Evolutionary conservation across 2,113 vertebrate genomes (phyloP).

Genomic region (Aplodontia rufa): DNA sequence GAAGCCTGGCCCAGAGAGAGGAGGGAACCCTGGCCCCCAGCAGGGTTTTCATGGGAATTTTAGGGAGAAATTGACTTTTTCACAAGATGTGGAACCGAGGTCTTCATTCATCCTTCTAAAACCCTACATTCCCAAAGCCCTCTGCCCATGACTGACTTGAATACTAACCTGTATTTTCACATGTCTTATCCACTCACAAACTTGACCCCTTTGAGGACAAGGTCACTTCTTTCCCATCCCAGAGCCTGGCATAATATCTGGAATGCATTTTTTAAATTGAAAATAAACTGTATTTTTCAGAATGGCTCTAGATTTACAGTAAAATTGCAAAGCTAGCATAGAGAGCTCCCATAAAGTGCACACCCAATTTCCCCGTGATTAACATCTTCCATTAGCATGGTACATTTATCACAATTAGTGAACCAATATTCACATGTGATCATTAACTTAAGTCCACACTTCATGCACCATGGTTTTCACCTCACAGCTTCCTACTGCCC

Average conservation of each 20-base stretch:
- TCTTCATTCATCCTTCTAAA: neutral
- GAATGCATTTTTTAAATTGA: constrained; percentile 5
- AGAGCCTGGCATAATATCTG: neutral
- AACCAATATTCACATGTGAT: neutral
- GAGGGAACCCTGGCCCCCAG: neutral
- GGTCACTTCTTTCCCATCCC: neutral
- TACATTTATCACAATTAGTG: constrained; percentile 27
- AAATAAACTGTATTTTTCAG: constrained; percentile 34
- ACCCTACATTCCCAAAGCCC: neutral
- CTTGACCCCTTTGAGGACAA: neutral
- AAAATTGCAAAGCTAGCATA: neutral
- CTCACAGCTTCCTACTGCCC: neutral
- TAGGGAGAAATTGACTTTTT: neutral
- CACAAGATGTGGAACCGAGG: neutral
- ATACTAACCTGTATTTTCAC: neutral
- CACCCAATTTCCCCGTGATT: neutral
- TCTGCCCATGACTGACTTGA: neutral
- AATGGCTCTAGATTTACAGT: neutral
- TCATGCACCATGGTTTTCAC: neutral
- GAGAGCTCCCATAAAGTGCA: neutral
- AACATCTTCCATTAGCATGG: constrained; percentile 19
- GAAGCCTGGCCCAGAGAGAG: neutral
- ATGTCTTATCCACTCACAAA: neutral
- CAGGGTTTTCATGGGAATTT: neutral
- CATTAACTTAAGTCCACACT: neutral